Evolutionary conservation across 2,113 vertebrate species (phyloP).

Genomic region (Seriola rivoliana): DNA sequence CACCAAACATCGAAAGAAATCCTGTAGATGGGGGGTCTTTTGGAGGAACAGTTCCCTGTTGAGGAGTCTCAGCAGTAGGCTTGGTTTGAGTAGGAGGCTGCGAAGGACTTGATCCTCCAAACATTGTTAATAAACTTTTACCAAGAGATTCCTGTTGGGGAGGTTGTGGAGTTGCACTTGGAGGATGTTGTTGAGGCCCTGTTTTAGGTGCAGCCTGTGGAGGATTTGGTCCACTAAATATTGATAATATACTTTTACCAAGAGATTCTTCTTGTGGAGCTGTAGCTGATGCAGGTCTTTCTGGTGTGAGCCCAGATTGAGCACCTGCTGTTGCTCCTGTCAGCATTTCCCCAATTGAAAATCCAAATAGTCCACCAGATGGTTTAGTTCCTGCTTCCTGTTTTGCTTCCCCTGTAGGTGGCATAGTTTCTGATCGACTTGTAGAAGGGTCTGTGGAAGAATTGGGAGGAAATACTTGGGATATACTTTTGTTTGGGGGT

Average conservation of each 20-base stretch:
- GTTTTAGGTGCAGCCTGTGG: slow-evolving; percentile 65
- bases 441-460: slow-evolving; percentile 30
- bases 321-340: slow-evolving; percentile 65
- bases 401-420: slow-evolving; percentile 71
- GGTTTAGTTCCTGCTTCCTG: slow-evolving; percentile 76
- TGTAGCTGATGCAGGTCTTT: slow-evolving; percentile 38
- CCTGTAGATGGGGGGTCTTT: slow-evolving; percentile 74
- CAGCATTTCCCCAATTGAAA: slow-evolving; percentile 86
- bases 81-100: slow-evolving; percentile 62
- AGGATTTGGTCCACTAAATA: slow-evolving; percentile 74
- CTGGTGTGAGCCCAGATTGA: slow-evolving; percentile 34
- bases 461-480: slow-evolving; percentile 59
- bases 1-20: slow-evolving; percentile 76
- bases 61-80: slow-evolving; percentile 57
- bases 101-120: slow-evolving; percentile 66
- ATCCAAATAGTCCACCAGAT: slow-evolving; percentile 82
- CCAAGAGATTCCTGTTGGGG: slow-evolving; percentile 70
- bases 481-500: slow-evolving; percentile 64
- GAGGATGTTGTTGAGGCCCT: slow-evolving; percentile 43
- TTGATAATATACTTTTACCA: slow-evolving; percentile 78
- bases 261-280: slow-evolving; percentile 76
- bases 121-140: slow-evolving; percentile 75
- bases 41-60: slow-evolving; percentile 58
- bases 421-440: slow-evolving; percentile 59
- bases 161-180: slow-evolving; percentile 54